A percentile compares a stretch with the other conserved stretches of the same genome.
These are phyloP conservation scores for Nymphalis polychloros DNA, from an alignment of 2,888 invertebrate genomes.

Conservation along the genomic window DNA sequence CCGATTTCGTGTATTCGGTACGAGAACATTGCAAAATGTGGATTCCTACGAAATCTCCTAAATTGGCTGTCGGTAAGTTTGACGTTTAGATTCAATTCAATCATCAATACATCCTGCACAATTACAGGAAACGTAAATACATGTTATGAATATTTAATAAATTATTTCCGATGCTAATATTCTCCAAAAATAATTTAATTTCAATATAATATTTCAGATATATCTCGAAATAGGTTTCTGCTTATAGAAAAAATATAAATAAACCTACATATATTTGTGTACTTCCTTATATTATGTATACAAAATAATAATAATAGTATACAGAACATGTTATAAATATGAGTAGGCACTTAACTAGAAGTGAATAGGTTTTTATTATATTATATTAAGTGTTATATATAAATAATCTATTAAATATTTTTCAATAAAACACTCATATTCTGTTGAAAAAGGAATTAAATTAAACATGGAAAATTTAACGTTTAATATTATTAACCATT, in stretches of 20 bases:
- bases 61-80: constrained; percentile 88
- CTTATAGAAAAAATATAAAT: neutral
- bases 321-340: neutral
- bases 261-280: neutral
- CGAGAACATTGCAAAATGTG: constrained; percentile 79
- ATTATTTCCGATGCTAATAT: constrained; percentile 42
- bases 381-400: too few relatives aligned
- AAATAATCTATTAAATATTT: too few relatives aligned
- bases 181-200: constrained; percentile 4
- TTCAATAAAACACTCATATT: too few relatives aligned
- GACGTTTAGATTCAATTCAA: constrained; percentile 57
- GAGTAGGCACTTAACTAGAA: neutral
- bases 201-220: neutral
- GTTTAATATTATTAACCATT: too few relatives aligned
- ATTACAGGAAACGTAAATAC: constrained; percentile 71
- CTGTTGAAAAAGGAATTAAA: too few relatives aligned
- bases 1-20: constrained; percentile 21
- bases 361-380: too few relatives aligned
- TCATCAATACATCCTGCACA: constrained; percentile 53
- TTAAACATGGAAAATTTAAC: too few relatives aligned
- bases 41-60: constrained; percentile 87
- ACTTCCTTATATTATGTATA: neutral
- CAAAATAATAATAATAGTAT: neutral
- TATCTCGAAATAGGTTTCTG: neutral
- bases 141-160: constrained; percentile 71